Percentiles rank a stretch among this genome's conserved stretches.
These are phyloP conservation scores for Rachycentron canadum DNA, from an alignment of 2,797 vertebrate genomes.

Conservation along the genomic window DNA sequence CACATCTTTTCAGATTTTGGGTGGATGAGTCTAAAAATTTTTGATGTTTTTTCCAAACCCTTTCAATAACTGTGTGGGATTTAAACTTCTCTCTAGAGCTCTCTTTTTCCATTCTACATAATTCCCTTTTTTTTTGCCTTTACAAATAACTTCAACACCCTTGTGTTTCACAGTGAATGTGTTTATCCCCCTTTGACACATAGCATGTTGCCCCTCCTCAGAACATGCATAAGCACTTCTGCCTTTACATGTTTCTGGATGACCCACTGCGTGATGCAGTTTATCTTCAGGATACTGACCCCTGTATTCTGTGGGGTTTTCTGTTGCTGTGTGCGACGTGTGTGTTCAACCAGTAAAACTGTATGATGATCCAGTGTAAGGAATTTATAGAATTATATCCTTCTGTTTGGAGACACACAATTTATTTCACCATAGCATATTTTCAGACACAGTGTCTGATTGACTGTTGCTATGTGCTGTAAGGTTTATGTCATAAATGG, in stretches of 20 bases:
- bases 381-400: background rate
- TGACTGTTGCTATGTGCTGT: constrained; percentile 30
- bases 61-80: background rate
- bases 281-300: constrained; percentile 11
- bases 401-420: background rate
- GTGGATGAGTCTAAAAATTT: background rate
- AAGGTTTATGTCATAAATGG: constrained; percentile 44
- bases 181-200: background rate
- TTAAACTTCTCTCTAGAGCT: background rate
- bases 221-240: background rate
- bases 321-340: background rate
- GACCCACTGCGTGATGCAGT: background rate
- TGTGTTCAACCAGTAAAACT: background rate
- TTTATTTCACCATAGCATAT: background rate
- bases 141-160: background rate
- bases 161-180: no score
- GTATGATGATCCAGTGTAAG: background rate
- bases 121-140: background rate
- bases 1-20: background rate
- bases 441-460: constrained; percentile 23
- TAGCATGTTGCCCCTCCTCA: background rate
- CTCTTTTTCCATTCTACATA: background rate
- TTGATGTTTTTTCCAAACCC: background rate
- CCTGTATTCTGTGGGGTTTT: background rate
- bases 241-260: background rate